Evolutionary conservation across 2,888 invertebrate genomes (phyloP).

Genomic region (Volucella zonaria): DNA sequence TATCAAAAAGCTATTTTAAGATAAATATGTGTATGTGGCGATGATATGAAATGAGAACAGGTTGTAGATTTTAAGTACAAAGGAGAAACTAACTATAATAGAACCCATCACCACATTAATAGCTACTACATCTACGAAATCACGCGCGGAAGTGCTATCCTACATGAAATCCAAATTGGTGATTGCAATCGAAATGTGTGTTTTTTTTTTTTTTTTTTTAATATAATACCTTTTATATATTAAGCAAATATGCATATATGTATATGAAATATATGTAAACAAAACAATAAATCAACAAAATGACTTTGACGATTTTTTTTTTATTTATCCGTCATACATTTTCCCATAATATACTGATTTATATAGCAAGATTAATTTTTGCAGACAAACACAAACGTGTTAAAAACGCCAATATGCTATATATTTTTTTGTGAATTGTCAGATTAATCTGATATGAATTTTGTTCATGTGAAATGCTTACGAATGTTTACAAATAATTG

Average conservation of each 20-base stretch:
- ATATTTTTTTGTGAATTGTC: no score
- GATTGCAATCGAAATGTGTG: slow-evolving; percentile 59
- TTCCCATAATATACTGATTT: slow-evolving; percentile 8
- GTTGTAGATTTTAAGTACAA: slow-evolving; percentile 23
- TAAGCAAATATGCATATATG: no score
- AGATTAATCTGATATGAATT: no score
- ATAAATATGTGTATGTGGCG: slow-evolving; percentile 47
- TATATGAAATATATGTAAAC: no score
- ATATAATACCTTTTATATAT: no score
- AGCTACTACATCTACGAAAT: slow-evolving; percentile 38
- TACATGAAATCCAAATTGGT: slow-evolving; percentile 51
- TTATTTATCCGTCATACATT: slow-evolving; percentile 19
- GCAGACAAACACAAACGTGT: slow-evolving; percentile 6
- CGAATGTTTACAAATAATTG: no score
- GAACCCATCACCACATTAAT: slow-evolving; percentile 60
- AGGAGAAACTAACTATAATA: slow-evolving; percentile 37
- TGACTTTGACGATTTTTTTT: not conserved
- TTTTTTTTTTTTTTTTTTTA: no score
- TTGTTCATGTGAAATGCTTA: no score
- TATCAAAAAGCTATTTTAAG: slow-evolving; percentile 57
- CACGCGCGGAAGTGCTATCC: slow-evolving; percentile 54
- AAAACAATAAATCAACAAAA: slow-evolving; percentile 1
- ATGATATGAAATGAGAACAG: slow-evolving; percentile 49
- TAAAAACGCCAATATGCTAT: not conserved
- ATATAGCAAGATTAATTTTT: not conserved